These are phyloP conservation scores for Notospermus geniculatus DNA, from an alignment of 1,140 invertebrate species.

Conservation along the genomic window DNA sequence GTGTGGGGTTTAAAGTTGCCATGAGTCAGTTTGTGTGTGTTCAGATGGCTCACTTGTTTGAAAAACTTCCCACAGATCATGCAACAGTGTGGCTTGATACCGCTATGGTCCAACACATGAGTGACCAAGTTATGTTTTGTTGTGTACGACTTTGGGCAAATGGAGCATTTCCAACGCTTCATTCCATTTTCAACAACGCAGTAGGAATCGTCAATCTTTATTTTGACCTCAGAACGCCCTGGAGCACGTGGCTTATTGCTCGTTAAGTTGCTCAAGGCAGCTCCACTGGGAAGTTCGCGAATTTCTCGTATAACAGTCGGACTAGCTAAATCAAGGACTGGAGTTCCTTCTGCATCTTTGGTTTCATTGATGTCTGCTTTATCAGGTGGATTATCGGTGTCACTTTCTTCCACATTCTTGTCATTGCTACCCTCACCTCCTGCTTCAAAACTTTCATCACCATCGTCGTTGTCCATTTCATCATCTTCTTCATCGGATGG, in stretches of 20 bases:
- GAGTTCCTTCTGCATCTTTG: not conserved
- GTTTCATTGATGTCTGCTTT: not conserved
- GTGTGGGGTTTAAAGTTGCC: slow-evolving; percentile 50
- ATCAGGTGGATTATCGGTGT: not conserved
- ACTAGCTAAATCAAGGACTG: slow-evolving; percentile 2
- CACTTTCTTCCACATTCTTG: not conserved
- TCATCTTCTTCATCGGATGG: slow-evolving; percentile 15
- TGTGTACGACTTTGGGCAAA: slow-evolving; percentile 50
- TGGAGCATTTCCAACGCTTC: slow-evolving; percentile 49
- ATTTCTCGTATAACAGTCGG: not conserved
- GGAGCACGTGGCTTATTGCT: not conserved
- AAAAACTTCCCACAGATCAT: slow-evolving; percentile 53
- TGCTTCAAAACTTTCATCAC: slow-evolving; percentile 9
- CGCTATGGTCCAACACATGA: slow-evolving; percentile 50
- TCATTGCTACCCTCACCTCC: not conserved
- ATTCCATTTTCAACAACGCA: slow-evolving; percentile 37
- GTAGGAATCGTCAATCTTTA: slow-evolving; percentile 46
- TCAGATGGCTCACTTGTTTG: slow-evolving; percentile 50
- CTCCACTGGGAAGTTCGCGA: not conserved
- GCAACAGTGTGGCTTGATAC: slow-evolving; percentile 52
- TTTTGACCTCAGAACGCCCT: slow-evolving; percentile 23
- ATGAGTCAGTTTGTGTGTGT: slow-evolving; percentile 54
- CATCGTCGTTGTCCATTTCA: slow-evolving; percentile 18
- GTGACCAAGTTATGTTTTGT: slow-evolving; percentile 54
- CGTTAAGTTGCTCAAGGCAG: not conserved